Conservation (phyloP, 2,113 vertebrate genomes). For the Ranitomeya variabilis region DNA sequence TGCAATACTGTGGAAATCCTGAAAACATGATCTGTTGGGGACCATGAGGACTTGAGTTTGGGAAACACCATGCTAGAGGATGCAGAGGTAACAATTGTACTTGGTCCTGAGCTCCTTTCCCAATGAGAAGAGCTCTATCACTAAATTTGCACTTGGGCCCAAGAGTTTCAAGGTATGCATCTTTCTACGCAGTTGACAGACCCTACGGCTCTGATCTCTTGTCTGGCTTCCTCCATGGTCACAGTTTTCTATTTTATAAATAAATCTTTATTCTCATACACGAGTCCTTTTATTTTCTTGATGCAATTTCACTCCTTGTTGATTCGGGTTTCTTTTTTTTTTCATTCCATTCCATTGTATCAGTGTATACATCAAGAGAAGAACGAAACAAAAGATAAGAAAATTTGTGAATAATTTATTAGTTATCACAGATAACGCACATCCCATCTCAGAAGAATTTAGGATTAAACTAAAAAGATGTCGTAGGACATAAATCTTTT, state of each 20-base stretch:
- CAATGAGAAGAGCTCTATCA: too few relatives aligned
- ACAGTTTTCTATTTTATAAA: background rate
- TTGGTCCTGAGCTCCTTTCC: too few relatives aligned
- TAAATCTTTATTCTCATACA: background rate
- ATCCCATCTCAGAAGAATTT: background rate
- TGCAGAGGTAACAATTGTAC: too few relatives aligned
- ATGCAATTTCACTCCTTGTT: background rate
- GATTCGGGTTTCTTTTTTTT: background rate
- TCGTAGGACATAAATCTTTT: slow-evolving; percentile 16
- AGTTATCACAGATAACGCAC: background rate
- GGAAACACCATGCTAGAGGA: too few relatives aligned
- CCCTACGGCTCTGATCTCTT: too few relatives aligned
- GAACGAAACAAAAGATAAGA: background rate
- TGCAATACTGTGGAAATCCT: too few relatives aligned
- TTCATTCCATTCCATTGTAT: background rate
- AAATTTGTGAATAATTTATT: slow-evolving; percentile 33
- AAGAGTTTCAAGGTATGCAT: too few relatives aligned
- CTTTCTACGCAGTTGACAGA: too few relatives aligned
- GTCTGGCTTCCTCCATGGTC: background rate
- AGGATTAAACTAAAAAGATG: slow-evolving; percentile 5
- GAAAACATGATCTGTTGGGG: too few relatives aligned
- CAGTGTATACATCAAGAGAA: background rate
- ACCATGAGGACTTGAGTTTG: too few relatives aligned
- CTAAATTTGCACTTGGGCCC: too few relatives aligned
- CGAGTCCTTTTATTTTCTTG: too few relatives aligned